Conservation (phyloP, 1,140 invertebrate genomes). For the Tetraneura akinire region DNA sequence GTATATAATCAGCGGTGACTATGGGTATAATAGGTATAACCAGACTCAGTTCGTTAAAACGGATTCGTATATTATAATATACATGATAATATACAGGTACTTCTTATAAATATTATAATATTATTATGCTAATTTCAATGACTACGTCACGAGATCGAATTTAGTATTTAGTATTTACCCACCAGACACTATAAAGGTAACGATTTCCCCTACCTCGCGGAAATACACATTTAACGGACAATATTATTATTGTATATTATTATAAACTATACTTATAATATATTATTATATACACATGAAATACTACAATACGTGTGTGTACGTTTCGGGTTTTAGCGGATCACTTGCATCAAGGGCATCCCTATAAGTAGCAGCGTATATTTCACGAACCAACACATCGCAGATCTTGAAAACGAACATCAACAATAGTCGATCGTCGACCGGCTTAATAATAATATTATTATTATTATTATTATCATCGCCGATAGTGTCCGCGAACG, state of each 20-base stretch:
- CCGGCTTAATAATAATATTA: background rate
- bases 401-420: slow-evolving; percentile 5
- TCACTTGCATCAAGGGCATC: slow-evolving; percentile 34
- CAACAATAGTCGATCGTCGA: slow-evolving; percentile 13
- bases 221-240: background rate
- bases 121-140: background rate
- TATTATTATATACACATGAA: too few relatives aligned
- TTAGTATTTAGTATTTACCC: slow-evolving; percentile 43
- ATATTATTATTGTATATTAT: background rate
- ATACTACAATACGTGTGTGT: background rate
- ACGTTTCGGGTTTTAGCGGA: background rate
- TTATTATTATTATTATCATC: too few relatives aligned
- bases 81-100: too few relatives aligned
- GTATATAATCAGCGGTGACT: too few relatives aligned
- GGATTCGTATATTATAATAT: background rate
- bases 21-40: too few relatives aligned
- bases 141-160: background rate
- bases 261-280: background rate
- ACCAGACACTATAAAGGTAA: background rate
- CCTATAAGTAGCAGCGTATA: slow-evolving; percentile 23
- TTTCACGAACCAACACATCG: background rate
- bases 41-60: too few relatives aligned
- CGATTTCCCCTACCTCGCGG: background rate
- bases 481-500: background rate
- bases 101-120: too few relatives aligned